Evolutionary conservation across 2,113 vertebrate genomes (phyloP).

Genomic region (Ophthalmolycus amberensis): DNA sequence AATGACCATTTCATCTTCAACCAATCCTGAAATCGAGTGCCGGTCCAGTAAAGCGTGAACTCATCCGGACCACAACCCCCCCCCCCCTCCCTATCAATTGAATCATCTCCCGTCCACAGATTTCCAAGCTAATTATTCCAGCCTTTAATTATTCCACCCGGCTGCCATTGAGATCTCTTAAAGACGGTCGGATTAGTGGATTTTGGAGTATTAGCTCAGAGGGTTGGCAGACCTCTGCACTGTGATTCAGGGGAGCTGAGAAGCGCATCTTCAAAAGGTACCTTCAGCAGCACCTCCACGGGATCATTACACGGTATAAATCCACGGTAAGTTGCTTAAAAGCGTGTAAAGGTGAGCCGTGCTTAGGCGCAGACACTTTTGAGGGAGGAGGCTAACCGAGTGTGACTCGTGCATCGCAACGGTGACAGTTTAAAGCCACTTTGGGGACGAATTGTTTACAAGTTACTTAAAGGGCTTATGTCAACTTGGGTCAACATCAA

Average conservation of each 20-base stretch:
- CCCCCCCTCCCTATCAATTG: constrained; percentile 59
- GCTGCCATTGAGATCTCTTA: constrained; percentile 79
- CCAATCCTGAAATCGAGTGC: constrained; percentile 12
- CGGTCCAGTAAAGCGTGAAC: constrained; percentile 49
- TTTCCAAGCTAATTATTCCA: constrained; percentile 77
- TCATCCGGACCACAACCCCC: constrained; percentile 28
- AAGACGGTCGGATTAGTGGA: constrained; percentile 84
- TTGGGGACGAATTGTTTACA: constrained; percentile 67
- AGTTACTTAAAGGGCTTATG: constrained; percentile 68
- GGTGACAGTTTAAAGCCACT: constrained; percentile 59
- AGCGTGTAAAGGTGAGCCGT: constrained; percentile 70
- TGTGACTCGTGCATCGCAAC: constrained; percentile 51
- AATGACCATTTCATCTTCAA: constrained; percentile 9
- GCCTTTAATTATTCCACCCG: constrained; percentile 81
- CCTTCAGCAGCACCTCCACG: constrained; percentile 69
- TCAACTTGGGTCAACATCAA: constrained; percentile 65
- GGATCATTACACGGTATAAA: constrained; percentile 76
- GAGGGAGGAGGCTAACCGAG: constrained; percentile 51
- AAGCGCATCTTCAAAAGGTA: constrained; percentile 78
- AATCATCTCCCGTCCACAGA: constrained; percentile 66
- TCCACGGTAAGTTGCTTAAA: constrained; percentile 75
- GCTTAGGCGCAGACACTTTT: constrained; percentile 53
- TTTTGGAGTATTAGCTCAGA: constrained; percentile 79
- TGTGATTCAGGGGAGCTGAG: constrained; percentile 71
- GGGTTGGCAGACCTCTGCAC: constrained; percentile 82